A percentile compares a stretch with the other conserved stretches of the same genome.
phyloP scores from a whole-genome alignment of 2,797 vertebrate genomes.

The Argya squamiceps region DNA sequence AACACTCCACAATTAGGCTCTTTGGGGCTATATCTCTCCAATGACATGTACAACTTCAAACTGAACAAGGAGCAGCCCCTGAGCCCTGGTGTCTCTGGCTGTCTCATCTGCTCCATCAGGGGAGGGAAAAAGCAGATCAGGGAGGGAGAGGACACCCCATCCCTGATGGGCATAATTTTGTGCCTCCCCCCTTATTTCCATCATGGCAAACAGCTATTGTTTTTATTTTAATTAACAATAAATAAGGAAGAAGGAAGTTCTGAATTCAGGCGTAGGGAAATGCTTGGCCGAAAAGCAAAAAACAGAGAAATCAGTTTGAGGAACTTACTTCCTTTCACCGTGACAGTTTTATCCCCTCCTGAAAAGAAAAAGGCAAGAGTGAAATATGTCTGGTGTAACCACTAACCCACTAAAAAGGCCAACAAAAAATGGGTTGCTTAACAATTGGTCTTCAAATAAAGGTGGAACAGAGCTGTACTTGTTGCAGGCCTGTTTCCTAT shows the following conservation, averaged over 20 bases:
- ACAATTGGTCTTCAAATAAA: conserved; percentile 44
- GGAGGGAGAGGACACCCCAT: neutral
- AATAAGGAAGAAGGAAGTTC: conserved; percentile 32
- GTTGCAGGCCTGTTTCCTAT: neutral
- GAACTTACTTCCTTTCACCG: neutral
- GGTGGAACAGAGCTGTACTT: conserved; percentile 4
- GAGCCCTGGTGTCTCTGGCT: neutral
- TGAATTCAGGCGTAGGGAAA: neutral
- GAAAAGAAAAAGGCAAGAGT: neutral
- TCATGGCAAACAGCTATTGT: neutral
- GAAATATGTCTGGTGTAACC: neutral
- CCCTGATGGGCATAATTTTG: neutral
- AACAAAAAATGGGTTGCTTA: conserved; percentile 20
- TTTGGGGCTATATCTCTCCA: neutral
- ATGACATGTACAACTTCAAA: neutral
- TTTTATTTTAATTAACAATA: conserved; percentile 10
- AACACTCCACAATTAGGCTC: neutral
- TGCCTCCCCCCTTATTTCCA: neutral
- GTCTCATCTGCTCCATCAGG: neutral
- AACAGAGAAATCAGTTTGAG: neutral
- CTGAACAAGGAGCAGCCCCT: neutral
- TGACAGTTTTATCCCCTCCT: neutral
- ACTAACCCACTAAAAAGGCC: conserved; percentile 36
- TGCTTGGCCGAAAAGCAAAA: neutral
- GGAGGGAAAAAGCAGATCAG: neutral